Percentiles rank a stretch among this genome's conserved stretches.
Evolutionary conservation across 92 coral and sea anemone genomes (phyloP).

Genomic region (Micromussa lordhowensis): DNA sequence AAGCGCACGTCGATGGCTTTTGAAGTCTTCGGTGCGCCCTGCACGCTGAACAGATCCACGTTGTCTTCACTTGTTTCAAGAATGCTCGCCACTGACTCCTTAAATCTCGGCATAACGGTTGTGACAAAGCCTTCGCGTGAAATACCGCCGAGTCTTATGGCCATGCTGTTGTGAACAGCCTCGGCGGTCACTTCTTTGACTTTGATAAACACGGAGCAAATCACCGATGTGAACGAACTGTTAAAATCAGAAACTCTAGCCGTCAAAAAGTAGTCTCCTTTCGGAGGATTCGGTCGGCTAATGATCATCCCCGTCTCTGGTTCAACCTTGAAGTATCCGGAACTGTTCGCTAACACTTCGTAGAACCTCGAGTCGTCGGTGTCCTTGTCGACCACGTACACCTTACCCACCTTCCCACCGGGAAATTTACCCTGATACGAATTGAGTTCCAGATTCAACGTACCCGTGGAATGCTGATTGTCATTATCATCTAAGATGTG

Average conservation of each 20-base stretch:
- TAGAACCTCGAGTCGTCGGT: slow-evolving; percentile 86
- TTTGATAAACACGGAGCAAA: slow-evolving; percentile 73
- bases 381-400: slow-evolving; percentile 90
- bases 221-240: slow-evolving; percentile 70
- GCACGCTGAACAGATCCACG: slow-evolving; percentile 92
- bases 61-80: slow-evolving; percentile 68
- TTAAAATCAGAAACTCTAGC: slow-evolving; percentile 81
- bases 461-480: slow-evolving; percentile 83
- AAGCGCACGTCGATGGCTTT: slow-evolving; percentile 83
- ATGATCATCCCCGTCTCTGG: slow-evolving; percentile 76
- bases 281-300: slow-evolving; percentile 74
- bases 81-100: slow-evolving; percentile 73
- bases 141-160: slow-evolving; percentile 70
- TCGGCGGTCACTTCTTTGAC: slow-evolving; percentile 76
- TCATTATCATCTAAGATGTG: slow-evolving; percentile 87
- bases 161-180: slow-evolving; percentile 85
- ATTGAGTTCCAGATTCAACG: slow-evolving; percentile 76
- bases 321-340: slow-evolving; percentile 72
- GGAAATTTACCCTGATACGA: slow-evolving; percentile 74
- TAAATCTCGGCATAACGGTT: slow-evolving; percentile 66
- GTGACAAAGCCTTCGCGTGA: slow-evolving; percentile 64
- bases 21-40: slow-evolving; percentile 56
- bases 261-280: slow-evolving; percentile 64
- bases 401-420: slow-evolving; percentile 85
- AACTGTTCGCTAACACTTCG: slow-evolving; percentile 55